Evolutionary conservation across 2,113 vertebrate genomes (phyloP).

Genomic region (Laticauda laticaudata): DNA sequence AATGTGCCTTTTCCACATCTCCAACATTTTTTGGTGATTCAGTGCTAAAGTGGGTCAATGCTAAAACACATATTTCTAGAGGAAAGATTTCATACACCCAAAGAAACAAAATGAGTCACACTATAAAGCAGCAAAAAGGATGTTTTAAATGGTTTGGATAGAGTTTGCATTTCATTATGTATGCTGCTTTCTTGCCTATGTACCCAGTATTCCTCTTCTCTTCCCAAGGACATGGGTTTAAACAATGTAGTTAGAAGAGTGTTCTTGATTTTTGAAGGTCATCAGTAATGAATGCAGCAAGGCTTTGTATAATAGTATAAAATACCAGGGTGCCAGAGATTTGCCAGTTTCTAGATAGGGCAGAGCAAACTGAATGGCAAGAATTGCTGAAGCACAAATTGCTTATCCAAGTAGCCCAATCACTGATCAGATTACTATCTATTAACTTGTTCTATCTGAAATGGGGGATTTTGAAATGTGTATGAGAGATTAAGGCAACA

Average conservation of each 20-base stretch:
- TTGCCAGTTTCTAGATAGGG: neutral
- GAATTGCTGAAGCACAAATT: neutral
- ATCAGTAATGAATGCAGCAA: neutral
- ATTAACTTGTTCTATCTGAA: neutral
- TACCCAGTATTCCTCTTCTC: neutral
- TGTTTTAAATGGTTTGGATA: neutral
- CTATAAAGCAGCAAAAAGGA: slow-evolving; percentile 5
- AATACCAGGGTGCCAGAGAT: fast-evolving
- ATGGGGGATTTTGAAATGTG: neutral
- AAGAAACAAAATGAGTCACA: neutral
- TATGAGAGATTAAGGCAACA: neutral
- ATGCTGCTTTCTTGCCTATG: neutral
- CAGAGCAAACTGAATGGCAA: neutral
- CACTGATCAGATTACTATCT: neutral
- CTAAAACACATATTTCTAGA: neutral
- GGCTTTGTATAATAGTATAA: neutral
- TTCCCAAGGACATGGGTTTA: neutral
- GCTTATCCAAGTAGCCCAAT: neutral
- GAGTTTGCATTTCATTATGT: neutral
- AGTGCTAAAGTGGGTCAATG: neutral
- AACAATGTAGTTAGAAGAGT: slow-evolving; percentile 16
- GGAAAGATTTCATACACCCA: neutral
- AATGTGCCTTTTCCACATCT: neutral
- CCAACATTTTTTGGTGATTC: neutral
- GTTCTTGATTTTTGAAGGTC: slow-evolving; percentile 23